Base-by-base conservation (phyloP, 2,113 vertebrate genomes). In the Lagopus leucura region DNA sequence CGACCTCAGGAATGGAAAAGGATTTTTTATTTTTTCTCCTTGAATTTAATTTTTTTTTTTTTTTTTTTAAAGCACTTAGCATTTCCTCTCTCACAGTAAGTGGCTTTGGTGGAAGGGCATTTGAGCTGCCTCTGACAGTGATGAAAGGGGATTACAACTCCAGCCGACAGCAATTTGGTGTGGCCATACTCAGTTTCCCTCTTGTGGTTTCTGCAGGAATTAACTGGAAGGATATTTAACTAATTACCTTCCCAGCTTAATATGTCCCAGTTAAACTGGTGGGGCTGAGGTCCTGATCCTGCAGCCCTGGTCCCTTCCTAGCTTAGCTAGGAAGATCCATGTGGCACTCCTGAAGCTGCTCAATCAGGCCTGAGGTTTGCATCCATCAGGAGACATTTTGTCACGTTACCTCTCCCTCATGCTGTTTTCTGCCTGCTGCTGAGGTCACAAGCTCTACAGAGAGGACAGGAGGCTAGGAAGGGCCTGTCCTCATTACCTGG, bases 131-230 rank as follows among this genome's bases (percentile, higher is more conserved):
- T 83, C 65, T 77, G 82, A 66, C 6, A 5, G 34, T 73, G 70
- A 64, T 66, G 86, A 92, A 88, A 84, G 0, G 0, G 45, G 79
- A 91, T 87, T 73, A 72, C 61, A 80, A 42, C 40, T 77, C 74
- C 86, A 88, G 67, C 81, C 91, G 84, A 82, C 69, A 89, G 43
- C 42, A 72, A 25, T 54, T 60, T 21, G 11, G n/a, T 65, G 22
- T 12, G 63, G 88, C 57, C 13, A 14, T 18, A 71, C n/a, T 78
- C 79, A 94, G 64, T 73, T 93, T 96, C 90, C 93, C 94, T 94
- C 95, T 94, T 20, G 54, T 81, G 91, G 90, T 77, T 96, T 92
- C 78, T 65, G 64, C 90, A 83, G 72, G 90, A 92, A 95, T 91
- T 88, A 91, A 90, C 84, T 91, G 65, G 63, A 85, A 89, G 11